Conservation (phyloP, 2,888 invertebrate species). For the Lasioglossum zephyrum region DNA sequence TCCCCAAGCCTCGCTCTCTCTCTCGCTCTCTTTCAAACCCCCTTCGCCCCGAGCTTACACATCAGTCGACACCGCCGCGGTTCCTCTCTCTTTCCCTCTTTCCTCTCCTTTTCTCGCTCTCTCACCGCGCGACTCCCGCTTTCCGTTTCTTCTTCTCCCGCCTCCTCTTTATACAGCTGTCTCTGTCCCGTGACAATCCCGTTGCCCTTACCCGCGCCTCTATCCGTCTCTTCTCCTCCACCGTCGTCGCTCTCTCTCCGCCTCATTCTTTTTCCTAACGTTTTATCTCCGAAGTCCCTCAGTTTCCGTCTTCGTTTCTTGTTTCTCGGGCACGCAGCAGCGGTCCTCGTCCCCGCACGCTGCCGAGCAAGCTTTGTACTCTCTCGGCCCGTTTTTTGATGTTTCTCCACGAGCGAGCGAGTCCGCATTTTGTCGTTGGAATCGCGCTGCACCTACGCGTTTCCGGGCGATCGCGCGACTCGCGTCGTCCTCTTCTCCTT, state of each 20-base stretch:
- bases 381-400: slow-evolving; percentile 78
- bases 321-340: slow-evolving; percentile 6
- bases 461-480: slow-evolving; percentile 52
- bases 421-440: slow-evolving; percentile 63
- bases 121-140: slow-evolving; percentile 67
- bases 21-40: slow-evolving; percentile 38
- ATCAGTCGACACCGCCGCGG: slow-evolving; percentile 56
- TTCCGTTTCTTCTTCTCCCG: slow-evolving; percentile 43
- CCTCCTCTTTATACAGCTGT: slow-evolving; percentile 29
- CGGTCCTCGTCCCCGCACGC: slow-evolving; percentile 36
- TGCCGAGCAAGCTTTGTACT: slow-evolving; percentile 74
- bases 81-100: slow-evolving; percentile 63
- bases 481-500: background rate
- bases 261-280: slow-evolving; percentile 18
- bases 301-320: slow-evolving; percentile 27
- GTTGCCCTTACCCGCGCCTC: slow-evolving; percentile 43
- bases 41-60: slow-evolving; percentile 41
- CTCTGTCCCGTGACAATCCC: slow-evolving; percentile 60
- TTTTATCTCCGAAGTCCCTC: slow-evolving; percentile 12
- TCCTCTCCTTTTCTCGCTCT: slow-evolving; percentile 45
- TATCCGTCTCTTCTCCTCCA: background rate
- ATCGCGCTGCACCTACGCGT: slow-evolving; percentile 61
- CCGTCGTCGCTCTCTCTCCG: background rate
- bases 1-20: slow-evolving; percentile 49
- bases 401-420: slow-evolving; percentile 72